These are phyloP conservation scores for Ceryle rudis DNA, from an alignment of 2,797 vertebrate species.

Conservation along the genomic window DNA sequence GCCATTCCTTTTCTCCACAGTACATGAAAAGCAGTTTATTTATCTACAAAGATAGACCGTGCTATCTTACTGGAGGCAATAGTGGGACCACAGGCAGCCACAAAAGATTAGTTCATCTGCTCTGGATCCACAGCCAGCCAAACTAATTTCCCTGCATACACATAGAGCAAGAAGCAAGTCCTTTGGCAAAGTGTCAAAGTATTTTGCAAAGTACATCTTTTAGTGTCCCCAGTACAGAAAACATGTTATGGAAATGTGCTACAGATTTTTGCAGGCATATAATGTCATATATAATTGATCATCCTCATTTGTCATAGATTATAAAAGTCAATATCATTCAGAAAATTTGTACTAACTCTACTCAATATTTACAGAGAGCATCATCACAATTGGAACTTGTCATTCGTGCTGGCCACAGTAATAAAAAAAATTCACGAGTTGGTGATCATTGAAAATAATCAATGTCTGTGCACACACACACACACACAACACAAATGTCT, in stretches of 20 bases:
- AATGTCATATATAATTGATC: not conserved
- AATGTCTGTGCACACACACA: fast-evolving
- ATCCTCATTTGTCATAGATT: not conserved
- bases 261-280: not conserved
- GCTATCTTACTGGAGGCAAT: not conserved
- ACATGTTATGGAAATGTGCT: not conserved
- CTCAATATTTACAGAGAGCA: not conserved
- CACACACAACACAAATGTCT: not conserved
- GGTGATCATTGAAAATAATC: not conserved
- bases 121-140: not conserved
- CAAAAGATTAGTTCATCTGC: not conserved
- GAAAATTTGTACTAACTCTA: not conserved
- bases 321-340: not conserved
- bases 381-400: not conserved
- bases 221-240: not conserved
- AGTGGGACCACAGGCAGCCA: not conserved
- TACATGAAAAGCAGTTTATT: not conserved
- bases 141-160: not conserved
- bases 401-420: not conserved
- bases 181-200: not conserved
- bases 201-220: not conserved
- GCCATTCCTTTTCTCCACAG: not conserved
- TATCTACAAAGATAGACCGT: not conserved
- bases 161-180: not conserved
- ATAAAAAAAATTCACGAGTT: not conserved